These are phyloP conservation scores for Teleogryllus occipitalis DNA, from an alignment of 1,140 invertebrate species.

Conservation along the genomic window DNA sequence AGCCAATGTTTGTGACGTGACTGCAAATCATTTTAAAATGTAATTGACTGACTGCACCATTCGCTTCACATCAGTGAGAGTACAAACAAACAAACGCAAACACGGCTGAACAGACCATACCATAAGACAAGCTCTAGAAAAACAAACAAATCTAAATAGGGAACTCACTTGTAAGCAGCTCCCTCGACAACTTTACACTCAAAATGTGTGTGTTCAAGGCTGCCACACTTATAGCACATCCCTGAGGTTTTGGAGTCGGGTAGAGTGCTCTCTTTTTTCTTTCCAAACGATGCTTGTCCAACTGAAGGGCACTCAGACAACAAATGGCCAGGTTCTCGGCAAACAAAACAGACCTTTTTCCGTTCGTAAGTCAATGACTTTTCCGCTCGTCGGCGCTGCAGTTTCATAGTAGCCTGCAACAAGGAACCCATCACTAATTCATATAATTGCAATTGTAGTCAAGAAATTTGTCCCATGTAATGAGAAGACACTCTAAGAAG, in stretches of 20 bases:
- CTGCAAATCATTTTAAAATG: no score
- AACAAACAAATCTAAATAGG: background rate
- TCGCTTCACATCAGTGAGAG: no score
- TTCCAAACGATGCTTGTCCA: conserved; percentile 31
- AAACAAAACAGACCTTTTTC: conserved; percentile 71
- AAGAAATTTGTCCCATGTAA: no score
- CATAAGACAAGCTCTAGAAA: no score
- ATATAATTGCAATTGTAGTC: no score
- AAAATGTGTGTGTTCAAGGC: conserved; percentile 71
- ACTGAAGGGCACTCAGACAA: conserved; percentile 70
- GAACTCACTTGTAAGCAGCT: conserved; percentile 27
- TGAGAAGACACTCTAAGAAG: no score
- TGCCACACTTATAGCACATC: conserved; percentile 77
- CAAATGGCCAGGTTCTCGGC: conserved; percentile 66
- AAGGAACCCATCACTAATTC: background rate
- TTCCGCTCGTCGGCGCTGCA: conserved; percentile 61
- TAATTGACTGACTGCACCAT: no score
- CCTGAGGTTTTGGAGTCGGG: conserved; percentile 25
- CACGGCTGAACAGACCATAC: no score
- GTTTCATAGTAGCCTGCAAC: conserved; percentile 48
- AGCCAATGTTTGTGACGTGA: no score
- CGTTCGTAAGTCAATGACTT: conserved; percentile 56
- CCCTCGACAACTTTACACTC: conserved; percentile 58
- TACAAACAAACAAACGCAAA: no score
- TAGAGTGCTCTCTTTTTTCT: background rate